These are phyloP conservation scores for Capitulum mitella DNA, from an alignment of 2,888 invertebrate genomes.

Conservation along the genomic window DNA sequence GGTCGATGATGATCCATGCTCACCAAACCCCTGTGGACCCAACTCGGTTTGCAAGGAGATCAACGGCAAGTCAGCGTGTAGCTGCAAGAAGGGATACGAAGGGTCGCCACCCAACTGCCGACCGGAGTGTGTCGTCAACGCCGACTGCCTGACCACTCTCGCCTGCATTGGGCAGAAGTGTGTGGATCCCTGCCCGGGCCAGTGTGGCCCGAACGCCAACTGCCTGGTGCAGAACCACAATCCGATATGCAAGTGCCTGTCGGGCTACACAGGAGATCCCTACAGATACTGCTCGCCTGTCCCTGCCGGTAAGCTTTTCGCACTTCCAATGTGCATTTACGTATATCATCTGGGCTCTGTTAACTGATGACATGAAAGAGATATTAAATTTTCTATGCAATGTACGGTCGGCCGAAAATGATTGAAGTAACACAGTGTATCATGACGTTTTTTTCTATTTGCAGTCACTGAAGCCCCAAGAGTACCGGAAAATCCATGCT, in stretches of 20 bases:
- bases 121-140: constrained; percentile 68
- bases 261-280: constrained; percentile 36
- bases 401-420: too few species aligned
- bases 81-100: constrained; percentile 60
- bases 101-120: constrained; percentile 62
- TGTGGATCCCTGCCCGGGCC: constrained; percentile 48
- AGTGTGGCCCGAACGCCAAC: constrained; percentile 33
- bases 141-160: constrained; percentile 59
- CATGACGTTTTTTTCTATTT: too few species aligned
- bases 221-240: constrained; percentile 35
- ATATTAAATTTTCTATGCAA: too few species aligned
- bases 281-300: constrained; percentile 28
- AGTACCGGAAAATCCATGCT: constrained; percentile 29
- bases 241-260: constrained; percentile 37
- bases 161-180: constrained; percentile 38
- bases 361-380: too few species aligned
- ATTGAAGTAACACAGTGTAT: too few species aligned
- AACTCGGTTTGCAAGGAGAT: constrained; percentile 60
- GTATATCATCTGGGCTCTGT: too few species aligned
- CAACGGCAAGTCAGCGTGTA: constrained; percentile 54
- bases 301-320: constrained; percentile 25
- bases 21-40: constrained; percentile 63
- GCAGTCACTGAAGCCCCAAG: background rate
- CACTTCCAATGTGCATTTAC: too few species aligned
- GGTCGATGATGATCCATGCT: constrained; percentile 48